phyloP scores from a whole-genome alignment of 2,888 invertebrate genomes.

The Ornithoptera priamus region DNA sequence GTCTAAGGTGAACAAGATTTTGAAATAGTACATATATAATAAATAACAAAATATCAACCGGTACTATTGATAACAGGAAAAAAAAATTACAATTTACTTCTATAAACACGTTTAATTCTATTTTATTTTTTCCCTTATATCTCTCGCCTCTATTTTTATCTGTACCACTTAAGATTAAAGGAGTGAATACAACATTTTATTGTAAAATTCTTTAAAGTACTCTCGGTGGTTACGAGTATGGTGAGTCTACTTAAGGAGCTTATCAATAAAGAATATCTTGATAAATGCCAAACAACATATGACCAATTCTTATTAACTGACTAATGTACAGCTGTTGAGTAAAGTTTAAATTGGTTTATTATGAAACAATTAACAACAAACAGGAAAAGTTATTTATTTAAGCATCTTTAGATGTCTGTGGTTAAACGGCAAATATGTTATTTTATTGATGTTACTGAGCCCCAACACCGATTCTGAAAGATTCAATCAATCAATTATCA shows the following conservation, averaged over 20 bases:
- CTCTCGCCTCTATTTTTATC: not conserved
- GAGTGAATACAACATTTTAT: constrained; percentile 6
- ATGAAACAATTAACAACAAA: not conserved
- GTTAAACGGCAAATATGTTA: no score
- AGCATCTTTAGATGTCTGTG: not conserved
- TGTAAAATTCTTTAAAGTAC: constrained; percentile 8
- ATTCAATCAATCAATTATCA: no score
- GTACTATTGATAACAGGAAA: not conserved
- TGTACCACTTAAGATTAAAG: constrained; percentile 7
- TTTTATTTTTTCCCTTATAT: not conserved
- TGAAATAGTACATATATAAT: not conserved
- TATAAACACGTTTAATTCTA: not conserved
- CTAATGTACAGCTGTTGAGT: not conserved
- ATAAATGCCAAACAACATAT: constrained; percentile 14
- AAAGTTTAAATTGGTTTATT: not conserved
- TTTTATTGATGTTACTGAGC: no score
- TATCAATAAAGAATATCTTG: constrained; percentile 15
- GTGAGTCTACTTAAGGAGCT: constrained; percentile 8
- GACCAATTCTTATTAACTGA: constrained; percentile 7
- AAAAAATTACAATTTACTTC: not conserved
- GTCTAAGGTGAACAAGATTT: not conserved
- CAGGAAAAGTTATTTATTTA: not conserved
- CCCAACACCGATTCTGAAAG: no score
- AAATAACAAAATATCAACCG: not conserved
- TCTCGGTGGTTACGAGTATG: constrained; percentile 1